Base-by-base conservation (phyloP, 2,888 invertebrate species). In the Drepana falcataria region DNA sequence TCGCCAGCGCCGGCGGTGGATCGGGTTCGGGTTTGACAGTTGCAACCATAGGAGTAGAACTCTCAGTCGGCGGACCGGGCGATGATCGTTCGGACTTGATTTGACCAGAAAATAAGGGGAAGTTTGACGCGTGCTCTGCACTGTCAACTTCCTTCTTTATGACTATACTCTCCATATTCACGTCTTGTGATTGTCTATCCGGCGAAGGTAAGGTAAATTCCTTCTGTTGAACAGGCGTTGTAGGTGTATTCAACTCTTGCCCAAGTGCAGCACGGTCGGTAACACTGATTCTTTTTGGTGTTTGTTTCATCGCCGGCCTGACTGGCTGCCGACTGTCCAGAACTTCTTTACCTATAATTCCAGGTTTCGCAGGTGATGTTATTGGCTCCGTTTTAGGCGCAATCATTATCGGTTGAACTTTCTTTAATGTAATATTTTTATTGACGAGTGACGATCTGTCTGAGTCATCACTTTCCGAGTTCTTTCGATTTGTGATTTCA, bases 11-110 rank as follows among this genome's bases (percentile, higher is more conserved):
- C 5, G 65, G 44, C 7, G 63, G 55, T 0, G 65, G 55, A 47
- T 79, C 87, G 1, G 81, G 78, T 64, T 91, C 90, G 6, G 83
- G 73, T 69, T 91, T 91, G 2, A 91, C 75, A 48, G 63, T 76
- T 1, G 86, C 77, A 52, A 85, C 75, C 47, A 83, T 61, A 9
- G 87, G 85, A 9, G 84, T 81, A 1, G 75, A 71, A n/a, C 60
- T 55, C 37, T 61, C 63, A 6, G 65, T 73, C 2, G 59, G 59
- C 4, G 70, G 69, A 3, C 81, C 67, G 0, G 91, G 87, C 1
- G 89, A 83, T 1, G 79, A 59, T 55, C 87, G 75, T 68, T 91
- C 91, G 5, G 83, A 77, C 69, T 91, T 91, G 1, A 91, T 84
- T 49, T 80, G 79, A 21, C 74, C 74, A 1, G 84, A 75, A 60